Conservation (phyloP, 2,888 invertebrate species). For the Atethmia centrago region DNA sequence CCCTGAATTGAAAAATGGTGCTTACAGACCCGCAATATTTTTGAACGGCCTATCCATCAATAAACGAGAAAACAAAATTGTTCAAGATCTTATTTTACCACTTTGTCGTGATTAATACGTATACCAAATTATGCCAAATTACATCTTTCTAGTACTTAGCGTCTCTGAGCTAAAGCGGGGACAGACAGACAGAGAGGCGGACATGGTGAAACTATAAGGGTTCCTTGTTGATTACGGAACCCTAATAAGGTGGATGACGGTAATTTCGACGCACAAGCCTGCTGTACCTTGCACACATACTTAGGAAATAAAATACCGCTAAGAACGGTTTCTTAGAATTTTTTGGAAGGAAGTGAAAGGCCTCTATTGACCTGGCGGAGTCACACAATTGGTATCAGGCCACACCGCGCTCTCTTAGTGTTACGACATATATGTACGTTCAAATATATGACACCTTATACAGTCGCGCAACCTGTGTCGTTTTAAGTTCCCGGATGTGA, state of each 20-base stretch:
- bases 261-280: not conserved
- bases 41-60: too few relatives aligned
- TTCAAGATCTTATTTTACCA: too few relatives aligned
- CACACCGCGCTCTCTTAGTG: conserved; percentile 5
- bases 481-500: conserved; percentile 48
- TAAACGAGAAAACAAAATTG: too few relatives aligned
- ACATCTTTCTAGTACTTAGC: too few relatives aligned
- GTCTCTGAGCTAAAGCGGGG: too few relatives aligned
- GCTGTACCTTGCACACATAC: not conserved
- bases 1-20: too few relatives aligned
- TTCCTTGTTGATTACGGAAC: too few relatives aligned
- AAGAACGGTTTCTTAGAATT: not conserved
- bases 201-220: too few relatives aligned
- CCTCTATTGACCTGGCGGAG: not conserved
- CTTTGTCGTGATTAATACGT: too few relatives aligned
- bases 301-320: not conserved
- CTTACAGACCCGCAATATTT: too few relatives aligned
- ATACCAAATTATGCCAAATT: too few relatives aligned
- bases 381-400: conserved; percentile 33
- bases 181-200: too few relatives aligned
- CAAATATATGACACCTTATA: conserved; percentile 35
- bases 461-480: conserved; percentile 37
- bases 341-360: conserved; percentile 22
- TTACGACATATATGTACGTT: conserved; percentile 38
- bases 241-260: not conserved